A percentile compares a stretch with the other conserved stretches of the same genome.
Conservation (phyloP, 2,113 vertebrate genomes). For the Vanacampus margaritifer region DNA sequence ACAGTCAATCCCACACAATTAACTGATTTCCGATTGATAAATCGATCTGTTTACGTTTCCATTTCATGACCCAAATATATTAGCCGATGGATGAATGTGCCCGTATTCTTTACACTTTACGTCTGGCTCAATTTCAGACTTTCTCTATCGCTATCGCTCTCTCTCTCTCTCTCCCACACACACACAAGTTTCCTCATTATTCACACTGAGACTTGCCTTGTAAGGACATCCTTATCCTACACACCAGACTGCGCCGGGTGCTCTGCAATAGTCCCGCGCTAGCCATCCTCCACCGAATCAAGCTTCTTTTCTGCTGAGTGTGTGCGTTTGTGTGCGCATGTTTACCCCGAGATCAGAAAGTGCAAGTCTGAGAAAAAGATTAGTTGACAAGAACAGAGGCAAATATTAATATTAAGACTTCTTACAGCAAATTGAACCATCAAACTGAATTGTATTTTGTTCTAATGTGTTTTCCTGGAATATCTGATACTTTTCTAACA, state of each 20-base stretch:
- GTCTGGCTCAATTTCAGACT: conserved; percentile 19
- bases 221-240: conserved; percentile 62
- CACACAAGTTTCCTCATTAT: conserved; percentile 52
- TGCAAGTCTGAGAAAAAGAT: conserved; percentile 33
- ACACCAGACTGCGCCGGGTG: conserved; percentile 61
- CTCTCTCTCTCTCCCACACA: conserved; percentile 2
- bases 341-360: conserved; percentile 32
- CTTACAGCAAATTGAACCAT: neutral
- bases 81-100: conserved; percentile 49
- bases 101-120: conserved; percentile 31
- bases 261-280: conserved; percentile 58
- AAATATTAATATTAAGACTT: conserved; percentile 14
- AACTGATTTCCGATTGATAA: neutral
- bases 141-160: neutral
- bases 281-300: conserved; percentile 55
- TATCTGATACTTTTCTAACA: neutral
- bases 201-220: conserved; percentile 61
- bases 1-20: no score
- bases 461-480: neutral
- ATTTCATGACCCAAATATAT: conserved; percentile 51
- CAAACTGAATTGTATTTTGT: neutral
- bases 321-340: neutral
- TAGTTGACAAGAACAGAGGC: conserved; percentile 36
- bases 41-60: conserved; percentile 19
- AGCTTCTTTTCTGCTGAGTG: conserved; percentile 38